These are phyloP conservation scores for Myotis vivesi DNA, from an alignment of 2,797 vertebrate genomes.

Conservation along the genomic window DNA sequence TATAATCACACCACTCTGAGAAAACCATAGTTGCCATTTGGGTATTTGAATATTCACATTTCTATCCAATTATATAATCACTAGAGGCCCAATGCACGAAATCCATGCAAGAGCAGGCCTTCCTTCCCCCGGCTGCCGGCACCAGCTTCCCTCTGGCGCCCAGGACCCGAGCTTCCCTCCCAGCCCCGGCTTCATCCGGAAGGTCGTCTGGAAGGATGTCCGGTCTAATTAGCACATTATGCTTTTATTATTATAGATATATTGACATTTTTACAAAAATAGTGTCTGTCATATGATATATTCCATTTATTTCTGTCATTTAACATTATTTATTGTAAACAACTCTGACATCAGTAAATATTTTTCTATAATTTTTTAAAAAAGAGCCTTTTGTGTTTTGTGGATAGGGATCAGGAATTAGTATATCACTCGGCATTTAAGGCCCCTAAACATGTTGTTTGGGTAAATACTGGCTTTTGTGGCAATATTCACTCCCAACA, in stretches of 20 bases:
- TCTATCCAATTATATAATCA: conserved; percentile 55
- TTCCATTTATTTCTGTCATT: conserved; percentile 47
- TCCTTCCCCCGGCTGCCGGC: too few relatives aligned
- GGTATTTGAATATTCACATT: conserved; percentile 61
- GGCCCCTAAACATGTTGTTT: not conserved
- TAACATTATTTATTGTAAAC: conserved; percentile 60
- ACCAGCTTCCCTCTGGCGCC: too few relatives aligned
- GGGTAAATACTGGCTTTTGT: not conserved
- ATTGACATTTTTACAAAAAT: conserved; percentile 59
- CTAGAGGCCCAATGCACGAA: too few relatives aligned
- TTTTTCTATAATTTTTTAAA: not conserved
- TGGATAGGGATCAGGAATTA: not conserved
- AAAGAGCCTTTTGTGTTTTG: not conserved
- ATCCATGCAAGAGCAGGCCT: too few relatives aligned
- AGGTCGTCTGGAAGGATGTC: too few relatives aligned
- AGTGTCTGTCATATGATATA: conserved; percentile 16
- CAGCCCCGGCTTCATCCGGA: too few relatives aligned
- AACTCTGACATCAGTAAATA: conserved; percentile 57
- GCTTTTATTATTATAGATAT: not conserved
- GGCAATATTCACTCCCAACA: not conserved
- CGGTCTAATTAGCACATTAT: too few relatives aligned
- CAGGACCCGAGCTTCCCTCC: too few relatives aligned
- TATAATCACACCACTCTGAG: conserved; percentile 58
- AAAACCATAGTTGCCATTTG: conserved; percentile 71
- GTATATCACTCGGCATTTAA: not conserved